Evolutionary conservation across 2,113 vertebrate species (phyloP).

Genomic region (Cisticola juncidis): DNA sequence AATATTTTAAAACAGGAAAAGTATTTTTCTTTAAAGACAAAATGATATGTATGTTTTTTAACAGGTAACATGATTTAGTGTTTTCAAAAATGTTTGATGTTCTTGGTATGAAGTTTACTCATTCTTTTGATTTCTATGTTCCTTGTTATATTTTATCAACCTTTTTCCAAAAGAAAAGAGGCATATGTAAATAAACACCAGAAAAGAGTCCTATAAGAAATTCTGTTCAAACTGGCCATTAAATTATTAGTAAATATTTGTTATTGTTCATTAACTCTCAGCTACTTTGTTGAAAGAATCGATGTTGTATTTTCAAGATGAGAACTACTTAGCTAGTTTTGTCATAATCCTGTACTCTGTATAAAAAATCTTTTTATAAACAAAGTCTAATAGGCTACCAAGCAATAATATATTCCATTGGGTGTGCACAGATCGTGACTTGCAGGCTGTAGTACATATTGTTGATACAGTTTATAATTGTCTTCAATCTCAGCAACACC

Average conservation of each 20-base stretch:
- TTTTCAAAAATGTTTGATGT: slow-evolving; percentile 45
- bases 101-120: slow-evolving; percentile 50
- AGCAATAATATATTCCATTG: slow-evolving; percentile 73
- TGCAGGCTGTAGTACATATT: slow-evolving; percentile 62
- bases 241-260: slow-evolving; percentile 59
- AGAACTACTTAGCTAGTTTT: slow-evolving; percentile 66
- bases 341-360: slow-evolving; percentile 73
- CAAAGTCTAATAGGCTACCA: slow-evolving; percentile 72
- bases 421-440: slow-evolving; percentile 66
- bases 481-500: slow-evolving; percentile 49
- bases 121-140: slow-evolving; percentile 48
- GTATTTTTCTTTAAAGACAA: slow-evolving; percentile 69
- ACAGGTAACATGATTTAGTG: slow-evolving; percentile 54
- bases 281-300: slow-evolving; percentile 66
- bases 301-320: slow-evolving; percentile 71
- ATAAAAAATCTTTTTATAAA: slow-evolving; percentile 73
- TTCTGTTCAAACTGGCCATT: slow-evolving; percentile 58
- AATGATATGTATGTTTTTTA: slow-evolving; percentile 67
- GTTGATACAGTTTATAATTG: slow-evolving; percentile 63
- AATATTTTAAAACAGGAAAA: slow-evolving; percentile 74
- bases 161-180: slow-evolving; percentile 37
- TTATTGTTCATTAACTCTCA: slow-evolving; percentile 56
- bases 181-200: slow-evolving; percentile 66
- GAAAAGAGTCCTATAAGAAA: slow-evolving; percentile 56
- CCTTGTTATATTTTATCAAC: slow-evolving; percentile 46